Evolutionary conservation across 2,888 invertebrate genomes (phyloP).

Genomic region (Drosophila austrosaltans): DNA sequence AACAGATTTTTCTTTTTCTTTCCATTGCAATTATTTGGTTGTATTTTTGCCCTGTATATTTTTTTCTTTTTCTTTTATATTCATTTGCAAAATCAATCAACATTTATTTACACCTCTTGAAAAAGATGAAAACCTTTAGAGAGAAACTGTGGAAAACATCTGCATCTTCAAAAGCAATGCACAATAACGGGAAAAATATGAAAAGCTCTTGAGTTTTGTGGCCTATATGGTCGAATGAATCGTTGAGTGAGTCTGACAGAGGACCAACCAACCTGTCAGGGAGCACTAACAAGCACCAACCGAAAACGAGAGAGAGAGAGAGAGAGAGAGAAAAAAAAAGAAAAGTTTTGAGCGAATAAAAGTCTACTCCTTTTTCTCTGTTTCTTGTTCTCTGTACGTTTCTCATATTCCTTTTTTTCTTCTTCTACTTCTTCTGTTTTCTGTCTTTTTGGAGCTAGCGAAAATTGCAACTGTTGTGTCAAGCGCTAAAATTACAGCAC

Average conservation of each 20-base stretch:
- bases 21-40: neutral
- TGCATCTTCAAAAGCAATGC: neutral
- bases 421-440: neutral
- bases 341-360: slow-evolving; percentile 9
- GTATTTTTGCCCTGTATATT: neutral
- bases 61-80: neutral
- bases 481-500: slow-evolving; percentile 55
- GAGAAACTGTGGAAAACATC: neutral
- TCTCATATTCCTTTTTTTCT: neutral
- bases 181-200: slow-evolving; percentile 15
- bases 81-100: slow-evolving; percentile 10
- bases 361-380: neutral
- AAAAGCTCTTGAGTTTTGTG: slow-evolving; percentile 45
- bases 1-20: neutral
- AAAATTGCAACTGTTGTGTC: slow-evolving; percentile 56
- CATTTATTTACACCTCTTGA: slow-evolving; percentile 11
- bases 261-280: slow-evolving; percentile 35
- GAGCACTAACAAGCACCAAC: slow-evolving; percentile 43
- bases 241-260: slow-evolving; percentile 18
- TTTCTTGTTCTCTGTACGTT: neutral
- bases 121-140: slow-evolving; percentile 1
- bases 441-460: slow-evolving; percentile 23
- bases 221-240: slow-evolving; percentile 42
- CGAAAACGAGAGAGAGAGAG: slow-evolving; percentile 20
- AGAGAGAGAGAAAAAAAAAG: slow-evolving; percentile 22